Evolutionary conservation across 2,888 invertebrate species (phyloP).

Genomic region (Tiphia femorata): DNA sequence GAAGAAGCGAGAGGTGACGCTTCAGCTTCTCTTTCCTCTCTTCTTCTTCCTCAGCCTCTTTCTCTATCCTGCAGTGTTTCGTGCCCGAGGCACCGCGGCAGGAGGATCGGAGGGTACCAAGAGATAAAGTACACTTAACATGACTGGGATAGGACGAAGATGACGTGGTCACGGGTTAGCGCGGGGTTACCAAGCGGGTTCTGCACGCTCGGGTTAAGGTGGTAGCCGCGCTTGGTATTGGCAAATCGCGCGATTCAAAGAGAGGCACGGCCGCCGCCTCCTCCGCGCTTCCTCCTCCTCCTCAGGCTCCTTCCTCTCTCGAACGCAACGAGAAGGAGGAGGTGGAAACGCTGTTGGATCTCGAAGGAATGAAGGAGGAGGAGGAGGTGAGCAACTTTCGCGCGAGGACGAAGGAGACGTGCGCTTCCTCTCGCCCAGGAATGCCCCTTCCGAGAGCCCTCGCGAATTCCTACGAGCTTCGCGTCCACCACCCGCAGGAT

Average conservation of each 20-base stretch:
- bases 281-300: no score
- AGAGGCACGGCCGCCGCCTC: conserved; percentile 9
- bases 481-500: no score
- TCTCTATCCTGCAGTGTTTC: background rate
- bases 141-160: conserved; percentile 12
- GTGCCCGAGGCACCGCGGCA: background rate
- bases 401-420: no score
- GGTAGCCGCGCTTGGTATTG: conserved; percentile 24
- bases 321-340: conserved; percentile 12
- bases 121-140: conserved; percentile 10
- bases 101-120: no score
- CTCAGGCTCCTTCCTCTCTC: no score
- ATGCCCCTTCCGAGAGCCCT: no score
- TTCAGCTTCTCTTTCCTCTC: no score
- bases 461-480: no score
- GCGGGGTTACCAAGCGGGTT: conserved; percentile 19
- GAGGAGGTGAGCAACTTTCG: conserved; percentile 57
- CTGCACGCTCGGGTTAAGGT: background rate
- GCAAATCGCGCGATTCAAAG: conserved; percentile 34
- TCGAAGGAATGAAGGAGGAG: conserved; percentile 23
- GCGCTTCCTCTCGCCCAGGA: no score
- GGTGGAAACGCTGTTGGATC: conserved; percentile 2
- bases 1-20: no score
- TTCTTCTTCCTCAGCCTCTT: no score
- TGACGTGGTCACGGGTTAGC: conserved; percentile 17